A percentile compares a stretch with the other conserved stretches of the same genome.
Conservation (phyloP, 1,140 invertebrate genomes). For the Palaemon carinicauda region DNA sequence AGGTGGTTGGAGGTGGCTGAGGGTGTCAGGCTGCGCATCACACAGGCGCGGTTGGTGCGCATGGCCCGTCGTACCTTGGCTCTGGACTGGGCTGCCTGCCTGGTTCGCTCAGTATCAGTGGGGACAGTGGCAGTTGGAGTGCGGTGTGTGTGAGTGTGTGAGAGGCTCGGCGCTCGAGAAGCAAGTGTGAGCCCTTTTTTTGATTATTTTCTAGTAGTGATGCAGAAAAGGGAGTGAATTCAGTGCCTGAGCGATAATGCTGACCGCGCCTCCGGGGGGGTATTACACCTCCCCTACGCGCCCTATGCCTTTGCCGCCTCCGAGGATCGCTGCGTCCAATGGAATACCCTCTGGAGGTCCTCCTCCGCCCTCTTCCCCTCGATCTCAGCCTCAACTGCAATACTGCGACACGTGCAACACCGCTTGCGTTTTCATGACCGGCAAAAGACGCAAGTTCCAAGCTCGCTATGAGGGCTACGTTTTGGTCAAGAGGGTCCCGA, state of each 20-base stretch:
- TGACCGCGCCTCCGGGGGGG: constrained; percentile 26
- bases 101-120: too few relatives aligned
- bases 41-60: neutral
- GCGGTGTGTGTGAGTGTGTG: too few relatives aligned
- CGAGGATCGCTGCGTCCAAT: neutral
- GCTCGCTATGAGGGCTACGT: constrained; percentile 59
- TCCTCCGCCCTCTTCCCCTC: neutral
- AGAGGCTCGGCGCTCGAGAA: neutral
- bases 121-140: neutral
- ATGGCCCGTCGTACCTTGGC: neutral
- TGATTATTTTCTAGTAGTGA: neutral
- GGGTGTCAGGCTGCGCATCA: neutral
- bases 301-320: neutral
- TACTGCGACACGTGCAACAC: constrained; percentile 59
- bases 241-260: constrained; percentile 30
- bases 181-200: neutral
- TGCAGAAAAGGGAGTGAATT: neutral
- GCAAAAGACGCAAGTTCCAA: constrained; percentile 54
- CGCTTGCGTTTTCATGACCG: constrained; percentile 56
- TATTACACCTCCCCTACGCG: constrained; percentile 35
- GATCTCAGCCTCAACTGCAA: constrained; percentile 18
- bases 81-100: neutral
- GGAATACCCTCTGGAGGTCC: neutral
- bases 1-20: neutral
- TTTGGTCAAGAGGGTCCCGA: constrained; percentile 38